phyloP scores from a whole-genome alignment of 1,140 invertebrate species.

The Ips nitidus region DNA sequence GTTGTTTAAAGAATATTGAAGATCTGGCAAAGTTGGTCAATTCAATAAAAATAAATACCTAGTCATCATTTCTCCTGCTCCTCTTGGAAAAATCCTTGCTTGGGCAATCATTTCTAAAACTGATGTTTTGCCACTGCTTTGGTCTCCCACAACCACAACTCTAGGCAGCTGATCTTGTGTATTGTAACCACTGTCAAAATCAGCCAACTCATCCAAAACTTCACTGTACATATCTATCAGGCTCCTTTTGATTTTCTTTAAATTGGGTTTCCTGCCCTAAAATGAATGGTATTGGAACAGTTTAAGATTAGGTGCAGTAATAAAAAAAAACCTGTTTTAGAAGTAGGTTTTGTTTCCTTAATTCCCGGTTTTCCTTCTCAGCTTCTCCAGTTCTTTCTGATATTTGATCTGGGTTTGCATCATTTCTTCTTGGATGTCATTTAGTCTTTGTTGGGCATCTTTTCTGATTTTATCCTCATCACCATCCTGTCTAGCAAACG shows the following conservation, averaged over 20 bases:
- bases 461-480: constrained; percentile 43
- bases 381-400: constrained; percentile 88
- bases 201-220: constrained; percentile 94
- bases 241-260: constrained; percentile 80
- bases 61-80: constrained; percentile 77
- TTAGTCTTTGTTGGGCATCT: constrained; percentile 61
- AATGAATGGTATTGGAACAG: constrained; percentile 3
- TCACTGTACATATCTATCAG: constrained; percentile 95
- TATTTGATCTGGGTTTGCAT: constrained; percentile 91
- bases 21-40: background rate
- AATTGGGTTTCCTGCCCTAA: constrained; percentile 55
- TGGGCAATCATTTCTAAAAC: constrained; percentile 99
- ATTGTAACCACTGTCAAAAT: constrained; percentile 88
- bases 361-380: constrained; percentile 98
- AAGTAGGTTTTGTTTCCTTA: constrained; percentile 90
- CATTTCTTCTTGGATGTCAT: constrained; percentile 86
- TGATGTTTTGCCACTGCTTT: constrained; percentile 98
- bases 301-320: background rate
- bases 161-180: constrained; percentile 95
- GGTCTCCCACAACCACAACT: constrained; percentile 99
- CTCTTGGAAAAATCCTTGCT: constrained; percentile 93
- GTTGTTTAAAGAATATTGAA: too few relatives aligned
- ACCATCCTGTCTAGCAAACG: constrained; percentile 40
- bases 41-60: constrained; percentile 41
- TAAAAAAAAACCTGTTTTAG: constrained; percentile 64